Base-by-base conservation (phyloP, 2,113 vertebrate genomes). In the Emydocephalus ijimae region DNA sequence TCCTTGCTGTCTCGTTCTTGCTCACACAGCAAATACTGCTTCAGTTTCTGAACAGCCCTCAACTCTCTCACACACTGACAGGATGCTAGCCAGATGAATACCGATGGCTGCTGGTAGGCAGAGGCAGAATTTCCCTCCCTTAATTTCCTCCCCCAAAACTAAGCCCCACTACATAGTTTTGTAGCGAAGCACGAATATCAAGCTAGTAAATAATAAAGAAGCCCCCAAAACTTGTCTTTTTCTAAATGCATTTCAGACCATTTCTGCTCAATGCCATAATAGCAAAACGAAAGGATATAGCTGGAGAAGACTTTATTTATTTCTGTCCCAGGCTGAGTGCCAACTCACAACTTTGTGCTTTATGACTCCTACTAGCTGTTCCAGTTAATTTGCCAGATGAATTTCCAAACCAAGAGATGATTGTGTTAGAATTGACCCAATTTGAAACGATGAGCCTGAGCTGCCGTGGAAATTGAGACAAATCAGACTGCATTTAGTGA, bases 341-440 rank as follows among this genome's bases (percentile, higher is more conserved):
- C 57, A 93, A 11, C 50, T 93, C 59, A n/a, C 24, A 7, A 93
- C 29, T 57, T 93, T 94, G 20, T 81, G 59, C 52, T 88, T 64
- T 50, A 88, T 88, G 39, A 92, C 50, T 88, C 57, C 56, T 54
- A 59, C 52, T 92, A 52, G 18, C 29, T 92, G 45, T 92, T 91
- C 89, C 54, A 92, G 89, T 56, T 21, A 12, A 54, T 6, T 90
- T 89, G n/a, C n/a, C 55, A 89, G 94, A 90, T 64, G 39, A 92
- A 26, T 0, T 91, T 21, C 61, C n/a, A 85, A 90, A 93, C 91
- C 50, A 90, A 26, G 20, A 92, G 39, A 54, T 1, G 45, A 87
- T 93, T 94, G 1, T 93, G 39, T 89, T 21, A 23, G 59, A 94
- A 92, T 24, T 85, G 93, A 91, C 74, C 59, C 69, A 94, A 26